These are phyloP conservation scores for Elgaria multicarinata DNA, from an alignment of 2,113 vertebrate species.

Conservation along the genomic window DNA sequence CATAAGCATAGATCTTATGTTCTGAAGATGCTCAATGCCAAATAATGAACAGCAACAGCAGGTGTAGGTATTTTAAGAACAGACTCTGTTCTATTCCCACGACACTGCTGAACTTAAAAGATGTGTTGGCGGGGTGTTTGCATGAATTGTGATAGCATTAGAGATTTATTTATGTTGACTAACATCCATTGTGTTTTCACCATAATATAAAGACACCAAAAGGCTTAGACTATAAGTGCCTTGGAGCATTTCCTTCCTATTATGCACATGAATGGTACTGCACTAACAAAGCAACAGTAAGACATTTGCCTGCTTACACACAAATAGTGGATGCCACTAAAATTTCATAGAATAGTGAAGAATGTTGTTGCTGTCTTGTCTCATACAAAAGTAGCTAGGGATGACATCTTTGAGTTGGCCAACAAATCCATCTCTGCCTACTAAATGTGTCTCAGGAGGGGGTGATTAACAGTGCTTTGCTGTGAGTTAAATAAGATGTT, in stretches of 20 bases:
- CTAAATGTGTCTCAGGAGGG: background rate
- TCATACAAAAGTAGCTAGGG: background rate
- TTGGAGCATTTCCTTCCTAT: background rate
- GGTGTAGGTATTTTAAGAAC: background rate
- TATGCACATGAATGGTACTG: background rate
- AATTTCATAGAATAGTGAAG: background rate
- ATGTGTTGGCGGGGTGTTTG: background rate
- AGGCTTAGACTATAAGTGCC: background rate
- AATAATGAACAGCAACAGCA: background rate
- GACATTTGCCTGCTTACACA: background rate
- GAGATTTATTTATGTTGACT: too few species aligned
- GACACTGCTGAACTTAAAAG: background rate
- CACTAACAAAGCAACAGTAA: background rate
- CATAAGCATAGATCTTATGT: background rate
- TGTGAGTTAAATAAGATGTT: background rate
- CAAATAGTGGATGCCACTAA: background rate
- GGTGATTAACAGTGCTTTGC: background rate
- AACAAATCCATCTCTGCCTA: background rate
- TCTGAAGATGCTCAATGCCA: background rate
- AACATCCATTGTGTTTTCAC: too few species aligned
- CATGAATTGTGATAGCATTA: background rate
- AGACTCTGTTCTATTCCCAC: background rate
- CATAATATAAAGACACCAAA: background rate
- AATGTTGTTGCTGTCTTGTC: background rate
- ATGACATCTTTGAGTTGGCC: background rate